Evolutionary conservation across 2,888 invertebrate species (phyloP), one percentile per base, ranked within the genome.

Genomic region (Brassicogethes aeneus): DNA sequence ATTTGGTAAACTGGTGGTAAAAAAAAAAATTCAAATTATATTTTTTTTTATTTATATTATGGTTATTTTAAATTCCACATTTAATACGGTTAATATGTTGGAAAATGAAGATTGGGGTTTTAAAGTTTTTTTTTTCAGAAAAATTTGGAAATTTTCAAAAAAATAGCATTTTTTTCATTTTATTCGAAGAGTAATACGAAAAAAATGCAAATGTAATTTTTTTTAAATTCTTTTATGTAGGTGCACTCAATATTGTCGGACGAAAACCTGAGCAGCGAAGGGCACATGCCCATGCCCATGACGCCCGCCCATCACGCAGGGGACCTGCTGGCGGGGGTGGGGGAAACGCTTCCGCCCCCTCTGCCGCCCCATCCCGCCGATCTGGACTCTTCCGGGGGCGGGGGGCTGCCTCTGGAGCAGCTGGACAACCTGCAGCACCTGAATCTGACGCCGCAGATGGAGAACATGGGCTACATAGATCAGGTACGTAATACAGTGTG

Each of bases 381-480:
- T 16, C 55, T 61, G 32, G 56, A 55, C 15, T 55, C 51, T 2
- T 48, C 53, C 40, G n/a, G n/a, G n/a, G n/a, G n/a, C n/a, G n/a
- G n/a, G n/a, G n/a, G n/a, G n/a, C 44, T 59, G 33, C 60, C 57
- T 8, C 47, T 56, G 34, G 57, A 57, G 32, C 60, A 58, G 12
- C 44, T 61, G 39, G 55, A 61, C 39, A 51, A 57, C 42, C 33
- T 59, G 38, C 58, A 57, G 17, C 10, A 32, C 13, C 56, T n/a
- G n/a, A n/a, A 62, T 34, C 56, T 61, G 34, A 50, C 69, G 47
- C 71, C 71, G 1, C 67, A 70, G 31, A 76, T 78, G 76, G 77
- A 76, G 53, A 77, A 77, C 55, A 75, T 77, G 75, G 76, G 76
- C 38, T 78, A 77, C 49, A n/a, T n/a, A n/a, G 73, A 73, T 59